These are phyloP conservation scores for Odontomyia ornata DNA, from an alignment of 2,888 invertebrate species.

Conservation along the genomic window DNA sequence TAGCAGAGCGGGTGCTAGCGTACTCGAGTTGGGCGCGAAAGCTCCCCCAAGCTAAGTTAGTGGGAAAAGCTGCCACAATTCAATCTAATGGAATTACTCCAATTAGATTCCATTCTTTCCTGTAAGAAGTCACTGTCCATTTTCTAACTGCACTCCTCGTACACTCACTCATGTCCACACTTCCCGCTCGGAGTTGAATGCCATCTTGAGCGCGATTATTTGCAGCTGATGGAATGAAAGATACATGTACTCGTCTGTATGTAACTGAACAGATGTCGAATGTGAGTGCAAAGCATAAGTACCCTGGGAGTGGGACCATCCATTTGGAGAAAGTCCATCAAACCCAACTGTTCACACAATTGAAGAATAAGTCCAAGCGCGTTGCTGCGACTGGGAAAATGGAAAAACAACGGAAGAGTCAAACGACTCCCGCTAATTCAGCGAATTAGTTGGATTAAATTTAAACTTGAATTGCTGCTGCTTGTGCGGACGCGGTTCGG, in stretches of 20 bases:
- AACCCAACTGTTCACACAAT: conserved; percentile 23
- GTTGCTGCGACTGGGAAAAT: not conserved
- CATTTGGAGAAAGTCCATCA: conserved; percentile 35
- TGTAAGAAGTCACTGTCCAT: not conserved
- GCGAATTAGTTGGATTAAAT: conserved; percentile 26
- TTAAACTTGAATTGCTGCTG: conserved; percentile 10
- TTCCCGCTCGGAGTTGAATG: conserved; percentile 8
- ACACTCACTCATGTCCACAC: not conserved
- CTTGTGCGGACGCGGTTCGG: not conserved
- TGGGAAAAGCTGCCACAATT: not conserved
- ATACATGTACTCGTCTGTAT: not conserved
- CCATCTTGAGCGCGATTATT: not conserved
- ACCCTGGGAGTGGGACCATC: too few species aligned
- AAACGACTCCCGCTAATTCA: not conserved
- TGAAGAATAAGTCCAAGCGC: conserved; percentile 2
- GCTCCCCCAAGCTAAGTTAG: not conserved
- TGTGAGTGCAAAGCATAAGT: not conserved
- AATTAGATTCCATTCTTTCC: not conserved
- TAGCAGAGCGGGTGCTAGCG: not conserved
- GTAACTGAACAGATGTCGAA: not conserved
- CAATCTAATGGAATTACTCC: conserved; percentile 7
- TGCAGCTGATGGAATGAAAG: not conserved
- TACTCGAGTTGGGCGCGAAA: not conserved
- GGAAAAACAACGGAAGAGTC: not conserved
- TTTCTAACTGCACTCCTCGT: not conserved